Evolutionary conservation across 2,888 invertebrate species (phyloP), one percentile per base, ranked within the genome.

Genomic region (Lasiommata megera): DNA sequence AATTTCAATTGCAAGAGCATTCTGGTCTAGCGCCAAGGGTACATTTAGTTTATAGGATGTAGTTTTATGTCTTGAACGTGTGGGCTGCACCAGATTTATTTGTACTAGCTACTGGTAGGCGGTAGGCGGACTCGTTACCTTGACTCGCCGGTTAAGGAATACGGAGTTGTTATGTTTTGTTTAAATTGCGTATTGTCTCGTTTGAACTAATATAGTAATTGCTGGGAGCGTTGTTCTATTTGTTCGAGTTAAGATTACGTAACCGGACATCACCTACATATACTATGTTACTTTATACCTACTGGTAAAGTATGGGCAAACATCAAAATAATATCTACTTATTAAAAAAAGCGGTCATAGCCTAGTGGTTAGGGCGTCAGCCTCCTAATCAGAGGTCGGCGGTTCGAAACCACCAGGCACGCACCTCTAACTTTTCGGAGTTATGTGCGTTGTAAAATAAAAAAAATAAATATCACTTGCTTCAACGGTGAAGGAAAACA

Each of bases 101-200:
- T 61, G 55, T 64, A 44, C 47, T 51, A 50, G 51, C 38, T 12
- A 51, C 44, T 28, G 62, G 85, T 82, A 68, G 80, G 82, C 72
- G 81, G 69, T 70, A 28, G 72, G 44, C 55, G 36, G 38, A 3
- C 38, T 69, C 72, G 73, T 70, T 72, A 72, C 83, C 82, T 84
- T 84, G 82, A 69, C 70, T 72, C 67, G 74, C 84, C 83, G 84
- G 82, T 80, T 86, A 86, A 75, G 85, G 81, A 68, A 79, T 71
- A 73, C 73, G 71, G 64, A 64, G 75, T 76, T 77, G 81, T 84
- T 74, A 79, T 36, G 43, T 34, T 40, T 77, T 75, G 70, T 71
- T 69, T 75, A 74, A 70, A 70, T 67, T 66, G 69, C 66, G 68
- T 54, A 60, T 53, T 63, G 56, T 59, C 41, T 47, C 29, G n/a